Evolutionary conservation across 1,140 invertebrate genomes (phyloP).

Genomic region (Diachasma alloeum): DNA sequence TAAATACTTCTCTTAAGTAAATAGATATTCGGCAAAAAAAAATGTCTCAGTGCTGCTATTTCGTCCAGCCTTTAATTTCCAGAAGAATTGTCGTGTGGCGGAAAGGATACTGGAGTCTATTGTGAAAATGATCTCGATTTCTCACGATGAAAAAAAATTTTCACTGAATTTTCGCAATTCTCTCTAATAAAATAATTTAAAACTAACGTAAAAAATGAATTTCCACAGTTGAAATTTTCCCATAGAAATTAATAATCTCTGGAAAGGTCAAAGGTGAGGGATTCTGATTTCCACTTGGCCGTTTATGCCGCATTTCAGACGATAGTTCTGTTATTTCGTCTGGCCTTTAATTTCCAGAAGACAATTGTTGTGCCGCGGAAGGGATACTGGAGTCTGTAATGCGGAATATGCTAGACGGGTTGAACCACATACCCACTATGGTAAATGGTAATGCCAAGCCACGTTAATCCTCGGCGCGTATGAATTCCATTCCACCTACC

Average conservation of each 20-base stretch:
- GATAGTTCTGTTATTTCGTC: too few species aligned
- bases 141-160: too few species aligned
- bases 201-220: too few species aligned
- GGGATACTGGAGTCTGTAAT: neutral
- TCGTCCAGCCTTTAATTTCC: too few species aligned
- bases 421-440: neutral
- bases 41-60: too few species aligned
- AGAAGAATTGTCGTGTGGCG: too few species aligned
- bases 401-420: neutral
- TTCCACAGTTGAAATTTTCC: neutral
- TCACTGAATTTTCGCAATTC: too few species aligned
- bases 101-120: too few species aligned
- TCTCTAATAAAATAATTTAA: too few species aligned
- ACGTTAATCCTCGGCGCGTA: conserved; percentile 18
- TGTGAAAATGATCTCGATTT: too few species aligned
- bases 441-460: neutral
- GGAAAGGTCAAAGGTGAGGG: neutral
- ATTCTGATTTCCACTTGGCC: neutral
- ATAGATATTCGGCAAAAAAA: too few species aligned
- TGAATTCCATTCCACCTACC: conserved; percentile 31
- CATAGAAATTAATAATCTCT: neutral
- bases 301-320: neutral
- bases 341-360: neutral
- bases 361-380: neutral
- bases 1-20: too few species aligned